These are phyloP conservation scores for Callipepla squamata DNA, from an alignment of 2,113 vertebrate species.

Conservation along the genomic window DNA sequence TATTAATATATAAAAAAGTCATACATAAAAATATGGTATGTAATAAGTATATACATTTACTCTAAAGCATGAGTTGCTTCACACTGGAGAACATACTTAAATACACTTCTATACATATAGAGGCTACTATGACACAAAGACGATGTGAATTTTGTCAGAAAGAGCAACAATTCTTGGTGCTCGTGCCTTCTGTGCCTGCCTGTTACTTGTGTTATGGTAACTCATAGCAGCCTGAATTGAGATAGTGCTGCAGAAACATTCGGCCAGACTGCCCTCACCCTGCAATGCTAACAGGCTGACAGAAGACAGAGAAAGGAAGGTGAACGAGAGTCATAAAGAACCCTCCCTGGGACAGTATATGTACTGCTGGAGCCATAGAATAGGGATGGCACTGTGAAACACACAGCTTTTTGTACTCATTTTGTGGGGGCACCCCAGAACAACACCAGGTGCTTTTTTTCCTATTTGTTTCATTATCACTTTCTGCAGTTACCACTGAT, in stretches of 20 bases:
- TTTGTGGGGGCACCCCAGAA: background rate
- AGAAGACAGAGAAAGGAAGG: background rate
- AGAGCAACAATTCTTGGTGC: background rate
- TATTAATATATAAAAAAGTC: background rate
- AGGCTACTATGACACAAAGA: background rate
- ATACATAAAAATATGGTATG: background rate
- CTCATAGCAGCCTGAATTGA: background rate
- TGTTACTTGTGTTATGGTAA: background rate
- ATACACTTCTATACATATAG: background rate
- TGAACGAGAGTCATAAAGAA: background rate
- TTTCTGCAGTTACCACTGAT: background rate
- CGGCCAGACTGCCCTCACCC: background rate
- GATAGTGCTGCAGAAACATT: background rate
- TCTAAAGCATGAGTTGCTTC: background rate
- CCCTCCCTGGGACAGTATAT: background rate
- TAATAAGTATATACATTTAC: background rate
- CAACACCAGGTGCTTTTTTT: background rate
- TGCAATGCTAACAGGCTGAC: background rate
- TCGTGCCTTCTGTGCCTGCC: background rate
- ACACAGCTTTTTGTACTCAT: background rate
- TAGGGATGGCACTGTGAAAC: background rate
- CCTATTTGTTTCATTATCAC: background rate
- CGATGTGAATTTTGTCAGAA: background rate
- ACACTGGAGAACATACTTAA: background rate
- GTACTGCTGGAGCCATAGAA: fast-evolving